Conservation (phyloP, 2,797 vertebrate species). For the Octomys mimax region DNA sequence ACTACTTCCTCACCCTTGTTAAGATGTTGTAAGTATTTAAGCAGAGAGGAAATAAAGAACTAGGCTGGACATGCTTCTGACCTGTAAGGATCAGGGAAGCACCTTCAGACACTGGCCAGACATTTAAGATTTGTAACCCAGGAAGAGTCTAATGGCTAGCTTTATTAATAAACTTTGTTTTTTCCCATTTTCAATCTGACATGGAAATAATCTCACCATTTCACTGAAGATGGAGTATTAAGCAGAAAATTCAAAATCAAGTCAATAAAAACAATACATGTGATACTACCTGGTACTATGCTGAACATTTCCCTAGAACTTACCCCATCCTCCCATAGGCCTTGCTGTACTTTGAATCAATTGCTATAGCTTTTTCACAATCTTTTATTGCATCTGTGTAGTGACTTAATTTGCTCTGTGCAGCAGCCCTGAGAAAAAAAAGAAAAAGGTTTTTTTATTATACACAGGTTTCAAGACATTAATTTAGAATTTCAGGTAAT, state of each 20-base stretch:
- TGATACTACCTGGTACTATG: neutral
- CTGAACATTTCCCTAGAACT: slow-evolving; percentile 79
- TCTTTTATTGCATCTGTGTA: slow-evolving; percentile 96
- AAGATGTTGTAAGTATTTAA: too few species aligned
- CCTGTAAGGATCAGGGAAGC: too few species aligned
- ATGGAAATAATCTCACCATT: too few species aligned
- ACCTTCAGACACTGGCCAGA: too few species aligned
- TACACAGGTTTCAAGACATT: slow-evolving; percentile 21
- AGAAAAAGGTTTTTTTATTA: slow-evolving; percentile 47
- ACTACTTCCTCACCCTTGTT: too few species aligned
- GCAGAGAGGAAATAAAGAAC: too few species aligned
- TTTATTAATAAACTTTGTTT: too few species aligned
- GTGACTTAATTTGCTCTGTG: slow-evolving; percentile 96
- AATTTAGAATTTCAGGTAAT: slow-evolving; percentile 55
- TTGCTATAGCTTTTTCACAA: slow-evolving; percentile 96
- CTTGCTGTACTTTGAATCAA: slow-evolving; percentile 98
- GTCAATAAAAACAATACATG: neutral
- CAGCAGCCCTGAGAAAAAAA: slow-evolving; percentile 93
- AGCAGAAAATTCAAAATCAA: slow-evolving; percentile 54
- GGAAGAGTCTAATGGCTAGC: too few species aligned
- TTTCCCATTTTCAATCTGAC: too few species aligned
- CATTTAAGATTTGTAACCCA: too few species aligned
- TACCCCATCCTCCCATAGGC: slow-evolving; percentile 99
- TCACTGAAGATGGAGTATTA: neutral
- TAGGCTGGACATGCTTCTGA: too few species aligned